Conservation (phyloP, 2,888 invertebrate genomes). For the Aporophyla lueneburgensis region DNA sequence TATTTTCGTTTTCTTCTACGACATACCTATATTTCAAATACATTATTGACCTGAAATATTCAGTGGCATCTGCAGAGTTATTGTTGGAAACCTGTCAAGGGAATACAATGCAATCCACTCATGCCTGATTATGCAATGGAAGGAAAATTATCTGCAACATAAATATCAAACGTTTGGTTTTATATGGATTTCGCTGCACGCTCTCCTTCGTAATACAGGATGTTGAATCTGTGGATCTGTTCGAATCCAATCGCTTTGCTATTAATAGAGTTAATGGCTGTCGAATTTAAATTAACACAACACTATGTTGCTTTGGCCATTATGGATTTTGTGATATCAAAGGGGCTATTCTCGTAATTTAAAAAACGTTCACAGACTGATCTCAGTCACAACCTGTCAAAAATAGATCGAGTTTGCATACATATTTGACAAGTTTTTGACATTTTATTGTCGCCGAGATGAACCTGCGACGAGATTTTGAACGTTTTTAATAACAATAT, state of each 20-base stretch:
- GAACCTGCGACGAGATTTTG: too few relatives aligned
- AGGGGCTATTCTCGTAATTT: too few relatives aligned
- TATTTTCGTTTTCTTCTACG: constrained; percentile 36
- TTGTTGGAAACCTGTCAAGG: constrained; percentile 57
- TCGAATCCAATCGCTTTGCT: constrained; percentile 23
- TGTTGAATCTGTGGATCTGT: constrained; percentile 15
- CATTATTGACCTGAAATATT: constrained; percentile 46
- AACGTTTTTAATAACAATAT: too few relatives aligned
- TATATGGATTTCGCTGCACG: constrained; percentile 4
- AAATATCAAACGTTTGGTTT: constrained; percentile 14
- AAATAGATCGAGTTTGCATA: too few relatives aligned
- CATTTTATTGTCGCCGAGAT: too few relatives aligned
- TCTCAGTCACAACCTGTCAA: too few relatives aligned
- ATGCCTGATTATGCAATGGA: constrained; percentile 40
- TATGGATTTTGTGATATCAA: neutral
- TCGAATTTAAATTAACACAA: constrained; percentile 24
- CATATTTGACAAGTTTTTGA: too few relatives aligned
- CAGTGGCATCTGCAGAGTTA: constrained; percentile 45
- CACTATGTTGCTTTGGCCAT: too few relatives aligned
- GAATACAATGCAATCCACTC: constrained; percentile 40
- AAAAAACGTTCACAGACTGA: too few relatives aligned
- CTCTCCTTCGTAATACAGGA: constrained; percentile 24
- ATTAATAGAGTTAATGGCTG: constrained; percentile 37
- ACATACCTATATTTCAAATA: constrained; percentile 25
- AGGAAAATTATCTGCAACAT: constrained; percentile 38